Percentiles rank a stretch among this genome's conserved stretches.
Evolutionary conservation across 2,113 vertebrate genomes (phyloP).

Genomic region (Prochilodus magdalenae): DNA sequence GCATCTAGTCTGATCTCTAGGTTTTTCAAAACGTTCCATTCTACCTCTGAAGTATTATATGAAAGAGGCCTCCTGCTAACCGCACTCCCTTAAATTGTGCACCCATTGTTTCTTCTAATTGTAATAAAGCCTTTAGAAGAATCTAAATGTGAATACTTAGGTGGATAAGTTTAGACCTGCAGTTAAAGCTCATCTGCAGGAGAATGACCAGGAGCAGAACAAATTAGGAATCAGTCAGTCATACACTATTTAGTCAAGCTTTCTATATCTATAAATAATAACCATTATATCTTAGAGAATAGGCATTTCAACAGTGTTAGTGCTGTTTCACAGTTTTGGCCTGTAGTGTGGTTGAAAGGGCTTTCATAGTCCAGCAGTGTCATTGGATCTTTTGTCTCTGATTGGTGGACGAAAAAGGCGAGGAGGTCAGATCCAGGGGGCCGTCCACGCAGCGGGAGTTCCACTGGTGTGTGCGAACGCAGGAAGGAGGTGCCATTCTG

Average conservation of each 20-base stretch:
- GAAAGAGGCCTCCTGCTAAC: not conserved
- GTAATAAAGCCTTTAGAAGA: not conserved
- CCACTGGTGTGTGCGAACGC: conserved; percentile 52
- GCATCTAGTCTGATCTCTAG: no score
- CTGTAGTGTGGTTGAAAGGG: not conserved
- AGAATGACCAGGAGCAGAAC: not conserved
- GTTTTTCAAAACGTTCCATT: not conserved
- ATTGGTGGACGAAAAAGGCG: conserved; percentile 60
- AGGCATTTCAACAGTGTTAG: not conserved
- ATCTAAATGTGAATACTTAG: not conserved
- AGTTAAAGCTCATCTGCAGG: not conserved
- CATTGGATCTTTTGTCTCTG: conserved; percentile 43
- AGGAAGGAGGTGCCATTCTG: conserved; percentile 65
- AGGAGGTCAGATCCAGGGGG: conserved; percentile 53
- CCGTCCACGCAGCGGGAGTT: conserved; percentile 59
- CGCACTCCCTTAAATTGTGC: no score
- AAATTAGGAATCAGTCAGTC: not conserved
- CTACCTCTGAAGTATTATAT: not conserved
- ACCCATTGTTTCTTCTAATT: no score
- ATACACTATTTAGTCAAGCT: no score
- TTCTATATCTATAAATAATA: no score
- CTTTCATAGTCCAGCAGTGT: not conserved
- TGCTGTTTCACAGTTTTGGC: not conserved
- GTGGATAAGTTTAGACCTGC: not conserved
- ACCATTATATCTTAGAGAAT: not conserved